Evolutionary conservation across 2,113 vertebrate species (phyloP).

Genomic region (Anas platyrhynchos): DNA sequence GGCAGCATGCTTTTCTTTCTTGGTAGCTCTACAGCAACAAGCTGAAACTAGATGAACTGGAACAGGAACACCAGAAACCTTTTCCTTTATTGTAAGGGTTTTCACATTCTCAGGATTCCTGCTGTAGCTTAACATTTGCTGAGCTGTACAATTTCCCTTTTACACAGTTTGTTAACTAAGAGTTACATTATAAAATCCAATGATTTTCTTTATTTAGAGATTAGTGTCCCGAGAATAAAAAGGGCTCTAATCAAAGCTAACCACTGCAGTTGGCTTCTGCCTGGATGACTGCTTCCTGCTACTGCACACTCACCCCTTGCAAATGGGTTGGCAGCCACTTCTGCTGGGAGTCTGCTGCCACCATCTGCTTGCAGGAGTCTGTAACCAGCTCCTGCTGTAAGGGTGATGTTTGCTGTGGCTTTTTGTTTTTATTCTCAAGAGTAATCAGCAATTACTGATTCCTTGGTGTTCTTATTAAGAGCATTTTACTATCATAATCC

Average conservation of each 20-base stretch:
- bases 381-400: neutral
- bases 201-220: constrained; percentile 17
- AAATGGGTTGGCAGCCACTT: neutral
- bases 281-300: neutral
- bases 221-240: constrained; percentile 14
- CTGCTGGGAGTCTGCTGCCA: constrained; percentile 34
- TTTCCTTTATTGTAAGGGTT: neutral
- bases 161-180: neutral
- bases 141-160: neutral
- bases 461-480: neutral
- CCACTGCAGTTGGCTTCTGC: neutral
- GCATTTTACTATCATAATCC: neutral
- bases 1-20: neutral
- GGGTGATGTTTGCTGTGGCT: neutral
- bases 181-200: constrained; percentile 29
- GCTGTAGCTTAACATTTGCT: neutral
- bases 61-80: neutral
- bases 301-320: neutral
- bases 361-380: constrained; percentile 44
- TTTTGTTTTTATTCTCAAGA: neutral
- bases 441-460: neutral
- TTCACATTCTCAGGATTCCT: neutral
- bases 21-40: neutral
- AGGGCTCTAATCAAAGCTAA: constrained; percentile 4
- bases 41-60: neutral